Evolutionary conservation across 2,113 vertebrate genomes (phyloP).

Genomic region (Loxodonta africana): DNA sequence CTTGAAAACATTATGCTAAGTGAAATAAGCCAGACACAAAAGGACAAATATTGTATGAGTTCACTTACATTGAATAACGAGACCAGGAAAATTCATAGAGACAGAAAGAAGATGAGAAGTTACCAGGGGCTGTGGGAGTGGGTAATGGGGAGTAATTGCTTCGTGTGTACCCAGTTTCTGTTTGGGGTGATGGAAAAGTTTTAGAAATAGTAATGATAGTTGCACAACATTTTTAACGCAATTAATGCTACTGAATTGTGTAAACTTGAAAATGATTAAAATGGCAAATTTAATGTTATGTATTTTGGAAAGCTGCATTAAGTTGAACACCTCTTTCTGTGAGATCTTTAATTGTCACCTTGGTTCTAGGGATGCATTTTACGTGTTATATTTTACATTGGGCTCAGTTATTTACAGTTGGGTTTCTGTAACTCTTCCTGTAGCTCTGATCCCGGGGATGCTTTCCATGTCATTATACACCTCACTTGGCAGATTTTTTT

Average conservation of each 20-base stretch:
- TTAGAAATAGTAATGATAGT: neutral
- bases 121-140: neutral
- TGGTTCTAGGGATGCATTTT: neutral
- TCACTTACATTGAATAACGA: neutral
- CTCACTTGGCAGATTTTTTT: neutral
- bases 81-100: neutral
- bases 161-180: neutral
- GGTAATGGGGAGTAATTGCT: neutral
- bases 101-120: neutral
- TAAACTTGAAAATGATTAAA: neutral
- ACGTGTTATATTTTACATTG: neutral
- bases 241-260: neutral
- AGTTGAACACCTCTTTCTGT: neutral
- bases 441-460: neutral
- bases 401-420: neutral
- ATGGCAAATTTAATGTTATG: neutral
- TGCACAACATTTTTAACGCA: neutral
- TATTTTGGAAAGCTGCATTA: neutral
- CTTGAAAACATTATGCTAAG: neutral
- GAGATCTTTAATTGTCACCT: constrained; percentile 11
- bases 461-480: neutral
- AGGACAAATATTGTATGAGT: neutral
- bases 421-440: neutral
- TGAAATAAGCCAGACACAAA: neutral
- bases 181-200: neutral